A percentile compares a stretch with the other conserved stretches of the same genome.
These are phyloP conservation scores for Mythimna albipuncta DNA, from an alignment of 2,888 invertebrate genomes.

Conservation along the genomic window DNA sequence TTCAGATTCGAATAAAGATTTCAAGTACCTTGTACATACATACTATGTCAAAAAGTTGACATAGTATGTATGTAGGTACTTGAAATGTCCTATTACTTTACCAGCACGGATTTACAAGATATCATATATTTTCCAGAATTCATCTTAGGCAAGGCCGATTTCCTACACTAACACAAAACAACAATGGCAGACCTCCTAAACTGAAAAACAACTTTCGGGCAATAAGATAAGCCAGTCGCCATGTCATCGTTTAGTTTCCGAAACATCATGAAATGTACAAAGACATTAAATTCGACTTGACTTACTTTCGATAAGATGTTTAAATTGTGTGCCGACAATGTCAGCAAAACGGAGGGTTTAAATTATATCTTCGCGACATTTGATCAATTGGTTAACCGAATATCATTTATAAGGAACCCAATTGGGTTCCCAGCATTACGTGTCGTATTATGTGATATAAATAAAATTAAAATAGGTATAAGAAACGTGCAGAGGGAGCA, in stretches of 20 bases:
- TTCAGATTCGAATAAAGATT: neutral
- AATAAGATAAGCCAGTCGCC: conserved; percentile 38
- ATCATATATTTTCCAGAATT: neutral
- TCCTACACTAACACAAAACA: conserved; percentile 27
- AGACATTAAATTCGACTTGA: conserved; percentile 44
- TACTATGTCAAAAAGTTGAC: too few relatives aligned
- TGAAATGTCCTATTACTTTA: neutral
- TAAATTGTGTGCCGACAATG: conserved; percentile 39
- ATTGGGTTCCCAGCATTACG: conserved; percentile 45
- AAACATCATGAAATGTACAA: conserved; percentile 37
- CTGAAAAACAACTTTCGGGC: conserved; percentile 34
- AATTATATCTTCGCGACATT: conserved; percentile 52
- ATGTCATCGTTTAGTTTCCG: conserved; percentile 42
- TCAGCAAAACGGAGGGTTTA: conserved; percentile 24
- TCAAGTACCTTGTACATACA: too few relatives aligned
- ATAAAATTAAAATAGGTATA: conserved; percentile 43
- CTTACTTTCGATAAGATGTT: conserved; percentile 35
- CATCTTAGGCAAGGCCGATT: neutral
- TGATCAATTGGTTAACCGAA: conserved; percentile 53
- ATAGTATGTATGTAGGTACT: neutral
- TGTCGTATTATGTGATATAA: conserved; percentile 51
- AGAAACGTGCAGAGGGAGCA: conserved; percentile 20
- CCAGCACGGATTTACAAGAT: neutral
- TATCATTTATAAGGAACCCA: conserved; percentile 44
- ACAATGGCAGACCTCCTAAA: conserved; percentile 34